These are phyloP conservation scores for Volucella inflata DNA, from an alignment of 2,888 invertebrate species.

Conservation along the genomic window DNA sequence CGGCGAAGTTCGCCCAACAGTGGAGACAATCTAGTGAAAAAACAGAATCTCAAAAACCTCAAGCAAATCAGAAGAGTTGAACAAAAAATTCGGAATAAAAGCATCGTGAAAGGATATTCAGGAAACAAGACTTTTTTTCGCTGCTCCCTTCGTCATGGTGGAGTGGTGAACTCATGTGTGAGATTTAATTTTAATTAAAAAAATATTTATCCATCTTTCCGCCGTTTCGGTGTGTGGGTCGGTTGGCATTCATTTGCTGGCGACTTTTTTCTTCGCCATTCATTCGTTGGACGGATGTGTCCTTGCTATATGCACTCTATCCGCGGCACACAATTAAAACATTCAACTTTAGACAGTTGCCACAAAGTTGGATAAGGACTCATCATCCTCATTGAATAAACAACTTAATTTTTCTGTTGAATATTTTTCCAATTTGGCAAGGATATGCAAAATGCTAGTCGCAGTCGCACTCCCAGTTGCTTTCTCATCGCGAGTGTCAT, in stretches of 20 bases:
- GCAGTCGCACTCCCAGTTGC: background rate
- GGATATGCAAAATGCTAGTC: conserved; percentile 63
- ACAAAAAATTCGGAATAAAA: conserved; percentile 31
- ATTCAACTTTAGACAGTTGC: conserved; percentile 75
- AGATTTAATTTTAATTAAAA: conserved; percentile 75
- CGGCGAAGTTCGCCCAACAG: conserved; percentile 34
- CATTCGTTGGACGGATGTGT: conserved; percentile 50
- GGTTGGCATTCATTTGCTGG: background rate
- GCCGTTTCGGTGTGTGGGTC: conserved; percentile 32
- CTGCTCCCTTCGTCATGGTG: conserved; percentile 32
- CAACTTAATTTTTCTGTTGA: conserved; percentile 75
- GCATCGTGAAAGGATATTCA: conserved; percentile 57
- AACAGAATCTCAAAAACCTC: conserved; percentile 44
- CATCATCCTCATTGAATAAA: conserved; percentile 76
- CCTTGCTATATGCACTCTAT: conserved; percentile 61
- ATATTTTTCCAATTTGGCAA: conserved; percentile 74
- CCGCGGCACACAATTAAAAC: conserved; percentile 67
- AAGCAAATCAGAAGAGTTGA: conserved; percentile 12
- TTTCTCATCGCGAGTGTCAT: conserved; percentile 31
- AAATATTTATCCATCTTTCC: conserved; percentile 70
- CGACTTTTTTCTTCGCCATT: conserved; percentile 43
- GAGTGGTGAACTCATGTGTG: conserved; percentile 71
- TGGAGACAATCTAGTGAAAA: background rate
- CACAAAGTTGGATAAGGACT: conserved; percentile 75
- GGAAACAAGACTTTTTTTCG: conserved; percentile 58